Percentiles rank a stretch among this genome's conserved stretches.
Evolutionary conservation across 1,140 invertebrate genomes (phyloP).

Genomic region (Grapholita molesta): DNA sequence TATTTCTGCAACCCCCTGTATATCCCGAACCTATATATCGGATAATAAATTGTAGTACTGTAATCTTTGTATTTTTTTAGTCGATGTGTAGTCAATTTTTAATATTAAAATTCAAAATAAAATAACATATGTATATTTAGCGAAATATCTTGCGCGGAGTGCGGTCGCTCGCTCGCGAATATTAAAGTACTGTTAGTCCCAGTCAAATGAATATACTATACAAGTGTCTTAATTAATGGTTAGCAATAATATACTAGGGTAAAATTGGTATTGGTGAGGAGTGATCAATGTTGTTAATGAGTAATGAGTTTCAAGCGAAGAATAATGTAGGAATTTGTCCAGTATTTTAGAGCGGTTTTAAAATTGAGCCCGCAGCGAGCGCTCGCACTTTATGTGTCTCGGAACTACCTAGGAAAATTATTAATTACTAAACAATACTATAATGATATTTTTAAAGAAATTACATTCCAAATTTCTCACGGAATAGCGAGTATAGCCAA

Average conservation of each 20-base stretch:
- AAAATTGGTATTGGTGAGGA: background rate
- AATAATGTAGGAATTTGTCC: background rate
- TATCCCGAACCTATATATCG: too few species aligned
- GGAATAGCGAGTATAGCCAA: constrained; percentile 19
- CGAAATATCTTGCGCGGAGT: background rate
- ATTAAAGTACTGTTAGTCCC: background rate
- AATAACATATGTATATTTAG: constrained; percentile 4
- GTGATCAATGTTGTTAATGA: background rate
- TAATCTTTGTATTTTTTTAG: constrained; percentile 16
- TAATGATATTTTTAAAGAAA: constrained; percentile 29
- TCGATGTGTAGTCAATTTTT: constrained; percentile 17
- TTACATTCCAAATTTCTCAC: constrained; percentile 56
- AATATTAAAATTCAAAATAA: background rate
- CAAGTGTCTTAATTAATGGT: background rate
- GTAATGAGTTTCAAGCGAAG: background rate
- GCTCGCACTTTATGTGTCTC: background rate
- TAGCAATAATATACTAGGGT: background rate
- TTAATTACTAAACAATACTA: background rate
- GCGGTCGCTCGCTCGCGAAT: background rate
- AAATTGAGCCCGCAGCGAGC: background rate
- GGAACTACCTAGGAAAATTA: constrained; percentile 6
- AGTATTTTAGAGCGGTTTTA: background rate
- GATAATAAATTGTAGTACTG: background rate
- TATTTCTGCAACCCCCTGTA: background rate
- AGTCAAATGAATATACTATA: background rate